phyloP scores from a whole-genome alignment of 1,140 invertebrate species.

The Drosophila varians region DNA sequence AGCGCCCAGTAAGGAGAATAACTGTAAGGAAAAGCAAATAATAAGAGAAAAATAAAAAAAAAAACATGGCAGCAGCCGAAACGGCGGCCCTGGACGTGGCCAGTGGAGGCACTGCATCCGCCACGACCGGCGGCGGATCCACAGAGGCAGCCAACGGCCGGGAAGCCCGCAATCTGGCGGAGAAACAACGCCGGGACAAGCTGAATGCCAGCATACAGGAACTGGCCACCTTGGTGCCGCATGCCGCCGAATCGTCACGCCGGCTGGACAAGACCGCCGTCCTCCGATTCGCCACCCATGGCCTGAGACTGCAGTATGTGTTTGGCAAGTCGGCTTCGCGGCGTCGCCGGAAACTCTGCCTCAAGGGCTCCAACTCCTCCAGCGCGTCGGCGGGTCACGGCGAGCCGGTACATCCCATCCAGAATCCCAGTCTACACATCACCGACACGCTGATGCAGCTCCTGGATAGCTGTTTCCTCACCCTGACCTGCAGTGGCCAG shows the following conservation, averaged over 20 bases:
- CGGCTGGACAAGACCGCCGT: slow-evolving; percentile 95
- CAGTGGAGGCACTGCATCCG: slow-evolving; percentile 8
- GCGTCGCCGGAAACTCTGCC: slow-evolving; percentile 30
- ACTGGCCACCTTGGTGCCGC: slow-evolving; percentile 92
- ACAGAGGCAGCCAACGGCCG: slow-evolving; percentile 85
- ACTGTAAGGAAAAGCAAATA: background rate
- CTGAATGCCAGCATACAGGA: slow-evolving; percentile 93
- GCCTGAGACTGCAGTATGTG: slow-evolving; percentile 85
- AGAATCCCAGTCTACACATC: slow-evolving; percentile 52
- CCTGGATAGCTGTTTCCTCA: slow-evolving; percentile 89
- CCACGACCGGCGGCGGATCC: slow-evolving; percentile 15
- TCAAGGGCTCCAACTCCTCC: slow-evolving; percentile 18
- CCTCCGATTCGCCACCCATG: slow-evolving; percentile 92
- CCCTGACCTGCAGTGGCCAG: slow-evolving; percentile 91
- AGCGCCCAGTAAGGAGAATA: background rate
- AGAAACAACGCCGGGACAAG: slow-evolving; percentile 95
- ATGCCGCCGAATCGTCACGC: slow-evolving; percentile 90
- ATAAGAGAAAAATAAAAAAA: too few relatives aligned
- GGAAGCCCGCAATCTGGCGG: slow-evolving; percentile 91
- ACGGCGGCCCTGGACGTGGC: slow-evolving; percentile 20
- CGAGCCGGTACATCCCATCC: slow-evolving; percentile 11
- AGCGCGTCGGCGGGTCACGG: background rate
- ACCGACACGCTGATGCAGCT: slow-evolving; percentile 84
- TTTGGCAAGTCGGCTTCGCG: slow-evolving; percentile 72
- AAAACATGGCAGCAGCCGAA: slow-evolving; percentile 59